These are phyloP conservation scores for Delichon dasypus DNA, from an alignment of 2,797 vertebrate species.

Conservation along the genomic window DNA sequence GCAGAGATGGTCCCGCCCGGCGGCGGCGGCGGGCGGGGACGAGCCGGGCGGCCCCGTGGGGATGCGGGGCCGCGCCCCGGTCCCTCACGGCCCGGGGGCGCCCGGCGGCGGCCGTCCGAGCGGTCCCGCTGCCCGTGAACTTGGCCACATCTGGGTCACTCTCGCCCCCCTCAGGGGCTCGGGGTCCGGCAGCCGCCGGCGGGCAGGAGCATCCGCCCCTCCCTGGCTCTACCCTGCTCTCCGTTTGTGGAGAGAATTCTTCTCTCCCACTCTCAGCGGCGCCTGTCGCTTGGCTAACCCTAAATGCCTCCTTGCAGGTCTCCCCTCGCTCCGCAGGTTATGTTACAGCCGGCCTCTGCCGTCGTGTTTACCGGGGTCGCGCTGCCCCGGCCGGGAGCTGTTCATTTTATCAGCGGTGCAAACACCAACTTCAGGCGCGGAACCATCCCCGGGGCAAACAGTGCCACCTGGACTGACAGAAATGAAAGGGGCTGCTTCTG, in stretches of 20 bases:
- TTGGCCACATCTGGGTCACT: neutral
- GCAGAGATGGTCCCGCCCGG: constrained; percentile 71
- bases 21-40: neutral
- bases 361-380: neutral
- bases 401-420: neutral
- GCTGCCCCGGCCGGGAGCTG: neutral
- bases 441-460: neutral
- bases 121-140: neutral
- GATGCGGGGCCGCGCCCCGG: neutral
- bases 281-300: neutral
- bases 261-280: rapidly evolving
- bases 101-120: rapidly evolving
- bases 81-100: rapidly evolving
- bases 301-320: neutral
- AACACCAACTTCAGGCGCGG: neutral
- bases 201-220: neutral
- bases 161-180: neutral
- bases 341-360: neutral
- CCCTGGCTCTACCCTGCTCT: neutral
- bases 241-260: neutral
- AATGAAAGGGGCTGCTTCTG: neutral
- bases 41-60: neutral
- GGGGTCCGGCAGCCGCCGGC: neutral
- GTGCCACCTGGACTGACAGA: neutral
- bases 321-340: rapidly evolving